phyloP scores from a whole-genome alignment of 2,113 vertebrate genomes.

The Prochilodus magdalenae region DNA sequence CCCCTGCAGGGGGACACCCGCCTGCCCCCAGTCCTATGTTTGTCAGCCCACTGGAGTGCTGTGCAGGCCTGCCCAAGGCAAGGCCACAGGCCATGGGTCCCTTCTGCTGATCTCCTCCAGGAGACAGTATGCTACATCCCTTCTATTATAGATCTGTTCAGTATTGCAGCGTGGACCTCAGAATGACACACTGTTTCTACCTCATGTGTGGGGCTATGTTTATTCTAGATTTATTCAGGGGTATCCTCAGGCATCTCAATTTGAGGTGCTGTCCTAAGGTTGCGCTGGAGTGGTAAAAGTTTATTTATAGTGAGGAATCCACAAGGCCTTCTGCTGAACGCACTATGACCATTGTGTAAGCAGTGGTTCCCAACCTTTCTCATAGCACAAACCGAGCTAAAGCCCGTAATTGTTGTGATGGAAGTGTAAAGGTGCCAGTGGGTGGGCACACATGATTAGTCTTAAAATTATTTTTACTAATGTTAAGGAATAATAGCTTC shows the following conservation, averaged over 20 bases:
- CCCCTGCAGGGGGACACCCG: conserved; percentile 30
- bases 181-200: conserved; percentile 70
- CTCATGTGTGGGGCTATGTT: conserved; percentile 61
- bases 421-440: no score
- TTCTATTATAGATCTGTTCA: conserved; percentile 75
- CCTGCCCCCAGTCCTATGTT: conserved; percentile 68
- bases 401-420: no score
- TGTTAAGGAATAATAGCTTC: no score
- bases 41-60: conserved; percentile 79
- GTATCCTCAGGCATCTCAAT: conserved; percentile 69
- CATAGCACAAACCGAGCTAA: no score
- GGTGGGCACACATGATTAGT: no score
- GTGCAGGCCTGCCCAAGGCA: conserved; percentile 82
- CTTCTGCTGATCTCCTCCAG: conserved; percentile 71
- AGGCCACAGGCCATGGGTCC: conserved; percentile 79
- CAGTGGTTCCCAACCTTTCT: no score
- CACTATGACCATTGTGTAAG: conserved; percentile 57
- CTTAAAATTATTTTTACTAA: no score
- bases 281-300: conserved; percentile 52
- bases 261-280: conserved; percentile 64
- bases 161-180: conserved; percentile 59
- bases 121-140: conserved; percentile 67
- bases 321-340: conserved; percentile 65
- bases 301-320: conserved; percentile 64
- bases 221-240: conserved; percentile 53